Percentiles rank a stretch among this genome's conserved stretches.
These are phyloP conservation scores for Hydrotaea cyrtoneurina DNA, from an alignment of 2,888 invertebrate genomes.

Conservation along the genomic window DNA sequence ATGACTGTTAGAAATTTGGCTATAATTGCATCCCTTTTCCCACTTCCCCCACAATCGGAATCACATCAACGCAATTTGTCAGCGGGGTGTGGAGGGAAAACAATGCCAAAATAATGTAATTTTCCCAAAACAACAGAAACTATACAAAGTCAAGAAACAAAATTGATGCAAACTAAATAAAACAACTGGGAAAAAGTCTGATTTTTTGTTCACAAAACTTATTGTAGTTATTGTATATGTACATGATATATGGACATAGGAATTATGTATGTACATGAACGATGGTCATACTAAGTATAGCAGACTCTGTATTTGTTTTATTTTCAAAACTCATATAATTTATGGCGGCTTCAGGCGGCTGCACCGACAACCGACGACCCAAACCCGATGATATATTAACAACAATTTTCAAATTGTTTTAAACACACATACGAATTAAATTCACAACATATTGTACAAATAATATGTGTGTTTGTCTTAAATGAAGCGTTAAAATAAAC, in stretches of 20 bases:
- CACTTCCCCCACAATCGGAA: not conserved
- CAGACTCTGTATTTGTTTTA: not conserved
- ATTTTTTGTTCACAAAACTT: not conserved
- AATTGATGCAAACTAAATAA: slow-evolving; percentile 33
- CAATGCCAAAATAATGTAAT: slow-evolving; percentile 20
- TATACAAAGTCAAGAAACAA: not conserved
- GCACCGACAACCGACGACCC: not conserved
- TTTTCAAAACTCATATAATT: slow-evolving; percentile 23
- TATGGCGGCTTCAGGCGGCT: slow-evolving; percentile 30
- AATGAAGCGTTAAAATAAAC: slow-evolving; percentile 36
- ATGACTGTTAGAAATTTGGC: slow-evolving; percentile 41
- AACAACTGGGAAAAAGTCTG: not conserved
- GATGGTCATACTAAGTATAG: no score
- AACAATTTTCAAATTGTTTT: slow-evolving; percentile 37
- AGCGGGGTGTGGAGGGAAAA: not conserved
- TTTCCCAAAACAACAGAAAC: not conserved
- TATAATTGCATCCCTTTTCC: slow-evolving; percentile 35
- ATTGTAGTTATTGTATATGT: not conserved
- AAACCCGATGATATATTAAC: slow-evolving; percentile 21
- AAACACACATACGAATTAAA: slow-evolving; percentile 18
- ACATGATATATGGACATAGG: not conserved
- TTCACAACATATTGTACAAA: slow-evolving; percentile 3
- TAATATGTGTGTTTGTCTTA: slow-evolving; percentile 10
- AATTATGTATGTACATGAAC: not conserved
- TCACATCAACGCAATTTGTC: slow-evolving; percentile 21